Evolutionary conservation across 2,113 vertebrate species (phyloP).

Genomic region (Oxyruncus cristatus): DNA sequence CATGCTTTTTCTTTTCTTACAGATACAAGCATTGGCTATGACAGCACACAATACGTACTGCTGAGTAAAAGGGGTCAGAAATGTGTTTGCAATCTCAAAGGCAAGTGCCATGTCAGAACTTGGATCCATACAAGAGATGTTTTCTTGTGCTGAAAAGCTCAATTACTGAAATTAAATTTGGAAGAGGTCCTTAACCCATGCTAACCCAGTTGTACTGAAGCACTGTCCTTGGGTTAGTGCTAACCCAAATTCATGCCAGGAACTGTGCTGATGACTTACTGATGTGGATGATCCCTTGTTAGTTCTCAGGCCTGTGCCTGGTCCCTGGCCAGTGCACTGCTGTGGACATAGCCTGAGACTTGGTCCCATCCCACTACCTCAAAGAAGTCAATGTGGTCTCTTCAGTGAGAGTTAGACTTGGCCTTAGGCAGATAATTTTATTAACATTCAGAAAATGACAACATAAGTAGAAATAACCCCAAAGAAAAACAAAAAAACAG

Average conservation of each 20-base stretch:
- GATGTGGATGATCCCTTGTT: not conserved
- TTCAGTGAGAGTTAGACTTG: not conserved
- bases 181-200: not conserved
- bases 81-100: not conserved
- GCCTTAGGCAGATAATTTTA: conserved; percentile 14
- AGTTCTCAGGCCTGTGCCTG: not conserved
- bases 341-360: not conserved
- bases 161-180: not conserved
- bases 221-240: not conserved
- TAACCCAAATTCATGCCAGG: not conserved
- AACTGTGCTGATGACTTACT: not conserved
- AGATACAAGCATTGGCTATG: not conserved
- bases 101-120: not conserved
- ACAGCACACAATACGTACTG: not conserved
- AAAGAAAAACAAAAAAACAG: conserved; percentile 55
- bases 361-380: not conserved
- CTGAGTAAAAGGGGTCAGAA: not conserved
- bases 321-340: not conserved
- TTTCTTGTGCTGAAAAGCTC: not conserved
- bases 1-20: not conserved
- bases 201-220: not conserved
- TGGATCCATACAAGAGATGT: not conserved
- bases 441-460: conserved; percentile 61
- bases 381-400: not conserved
- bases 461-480: conserved; percentile 68